Conservation (phyloP, 2,797 vertebrate species). For the Alosa sapidissima region DNA sequence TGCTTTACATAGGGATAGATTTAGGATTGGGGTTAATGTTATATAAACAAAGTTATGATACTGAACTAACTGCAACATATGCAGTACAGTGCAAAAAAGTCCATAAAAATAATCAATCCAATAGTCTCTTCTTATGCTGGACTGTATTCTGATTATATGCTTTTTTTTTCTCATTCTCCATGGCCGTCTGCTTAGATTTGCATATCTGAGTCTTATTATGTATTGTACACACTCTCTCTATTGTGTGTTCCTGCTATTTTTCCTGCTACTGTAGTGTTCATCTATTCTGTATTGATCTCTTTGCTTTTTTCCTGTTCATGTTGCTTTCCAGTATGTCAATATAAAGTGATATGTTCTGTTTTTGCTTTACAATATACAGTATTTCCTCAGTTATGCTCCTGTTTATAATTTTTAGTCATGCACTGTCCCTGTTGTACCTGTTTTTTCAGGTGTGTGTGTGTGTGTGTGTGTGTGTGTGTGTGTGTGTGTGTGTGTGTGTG, state of each 20-base stretch:
- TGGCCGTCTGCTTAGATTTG: not conserved
- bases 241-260: not conserved
- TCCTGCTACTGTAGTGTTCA: not conserved
- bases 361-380: not conserved
- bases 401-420: not conserved
- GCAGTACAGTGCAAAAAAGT: not conserved
- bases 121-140: not conserved
- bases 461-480: not conserved
- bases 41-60: not conserved
- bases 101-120: not conserved
- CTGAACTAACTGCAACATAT: not conserved
- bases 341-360: not conserved
- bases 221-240: not conserved
- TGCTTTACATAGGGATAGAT: not conserved
- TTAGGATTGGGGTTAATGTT: not conserved
- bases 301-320: not conserved
- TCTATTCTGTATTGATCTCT: not conserved
- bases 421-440: not conserved
- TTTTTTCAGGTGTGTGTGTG: constrained; percentile 7
- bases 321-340: too few relatives aligned
- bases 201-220: not conserved
- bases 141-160: not conserved
- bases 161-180: not conserved
- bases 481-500: constrained; percentile 26
- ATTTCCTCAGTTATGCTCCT: not conserved